A percentile compares a stretch with the other conserved stretches of the same genome.
phyloP scores from a whole-genome alignment of 2,888 invertebrate species.

The Rotaria socialis region DNA sequence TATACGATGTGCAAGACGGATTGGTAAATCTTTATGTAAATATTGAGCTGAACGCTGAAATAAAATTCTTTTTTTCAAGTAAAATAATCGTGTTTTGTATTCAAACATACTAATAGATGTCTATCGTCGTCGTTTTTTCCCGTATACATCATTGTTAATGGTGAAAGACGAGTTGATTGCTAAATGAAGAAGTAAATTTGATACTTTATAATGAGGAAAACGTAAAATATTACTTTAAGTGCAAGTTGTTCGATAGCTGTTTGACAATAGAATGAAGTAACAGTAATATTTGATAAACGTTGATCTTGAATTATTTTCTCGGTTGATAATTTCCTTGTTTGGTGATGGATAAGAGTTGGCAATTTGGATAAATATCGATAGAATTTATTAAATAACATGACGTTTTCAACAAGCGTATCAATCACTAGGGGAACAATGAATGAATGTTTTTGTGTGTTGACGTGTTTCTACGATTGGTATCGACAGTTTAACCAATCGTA shows the following conservation, averaged over 20 bases:
- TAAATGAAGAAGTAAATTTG: constrained; percentile 48
- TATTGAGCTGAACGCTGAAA: constrained; percentile 63
- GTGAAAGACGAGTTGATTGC: constrained; percentile 63
- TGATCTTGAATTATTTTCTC: neutral
- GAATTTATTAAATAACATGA: no score
- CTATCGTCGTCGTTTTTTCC: constrained; percentile 62
- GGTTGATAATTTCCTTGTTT: neutral
- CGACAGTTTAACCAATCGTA: no score
- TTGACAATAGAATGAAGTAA: constrained; percentile 16
- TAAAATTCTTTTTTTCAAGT: no score
- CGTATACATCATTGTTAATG: constrained; percentile 63
- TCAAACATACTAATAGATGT: constrained; percentile 59
- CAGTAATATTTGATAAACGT: neutral
- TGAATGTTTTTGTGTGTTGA: no score
- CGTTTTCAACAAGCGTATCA: no score
- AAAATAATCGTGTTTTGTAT: no score
- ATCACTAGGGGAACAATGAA: no score
- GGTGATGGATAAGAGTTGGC: neutral
- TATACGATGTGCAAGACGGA: constrained; percentile 63
- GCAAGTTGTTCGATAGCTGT: neutral
- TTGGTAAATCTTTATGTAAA: constrained; percentile 63
- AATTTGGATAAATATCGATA: no score
- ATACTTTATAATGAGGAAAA: no score
- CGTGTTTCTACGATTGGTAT: no score
- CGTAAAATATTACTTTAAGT: neutral